Conservation (phyloP, 2,888 invertebrate species). For the Halocaridina rubra region DNA sequence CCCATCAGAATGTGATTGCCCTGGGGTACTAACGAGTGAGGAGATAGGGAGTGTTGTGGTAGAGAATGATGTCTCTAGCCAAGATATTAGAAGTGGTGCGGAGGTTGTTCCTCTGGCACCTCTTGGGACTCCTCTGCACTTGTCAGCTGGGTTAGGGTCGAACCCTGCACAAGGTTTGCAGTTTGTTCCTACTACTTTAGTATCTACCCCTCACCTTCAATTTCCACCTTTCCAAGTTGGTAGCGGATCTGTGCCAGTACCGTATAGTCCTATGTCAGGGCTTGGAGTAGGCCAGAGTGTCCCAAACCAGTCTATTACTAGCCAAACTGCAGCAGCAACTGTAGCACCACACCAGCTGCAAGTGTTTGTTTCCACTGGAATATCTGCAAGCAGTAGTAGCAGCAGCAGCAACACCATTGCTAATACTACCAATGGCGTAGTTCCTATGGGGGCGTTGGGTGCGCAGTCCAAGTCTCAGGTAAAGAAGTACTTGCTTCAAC, state of each 20-base stretch:
- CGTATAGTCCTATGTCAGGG: slow-evolving; percentile 47
- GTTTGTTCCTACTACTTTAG: slow-evolving; percentile 57
- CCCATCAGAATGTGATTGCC: slow-evolving; percentile 57
- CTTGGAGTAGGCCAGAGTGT: slow-evolving; percentile 55
- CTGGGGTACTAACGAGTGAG: slow-evolving; percentile 39
- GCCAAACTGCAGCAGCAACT: slow-evolving; percentile 64
- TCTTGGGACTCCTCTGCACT: slow-evolving; percentile 47
- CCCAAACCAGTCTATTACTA: slow-evolving; percentile 52
- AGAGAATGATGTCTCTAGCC: slow-evolving; percentile 14
- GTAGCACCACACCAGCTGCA: slow-evolving; percentile 63
- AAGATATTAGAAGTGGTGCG: slow-evolving; percentile 36
- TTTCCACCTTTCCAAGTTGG: slow-evolving; percentile 61
- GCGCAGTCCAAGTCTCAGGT: slow-evolving; percentile 57
- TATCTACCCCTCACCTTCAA: slow-evolving; percentile 55
- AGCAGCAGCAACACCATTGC: slow-evolving; percentile 24
- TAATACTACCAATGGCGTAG: slow-evolving; percentile 38
- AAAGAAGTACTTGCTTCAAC: slow-evolving; percentile 52
- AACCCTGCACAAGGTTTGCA: slow-evolving; percentile 45
- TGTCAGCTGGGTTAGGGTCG: slow-evolving; percentile 54
- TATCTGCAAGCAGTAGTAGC: slow-evolving; percentile 37
- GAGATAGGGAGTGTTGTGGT: slow-evolving; percentile 16
- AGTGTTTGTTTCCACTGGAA: slow-evolving; percentile 50
- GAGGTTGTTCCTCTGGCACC: slow-evolving; percentile 46
- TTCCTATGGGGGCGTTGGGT: slow-evolving; percentile 15
- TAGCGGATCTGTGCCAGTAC: slow-evolving; percentile 50